phyloP scores from a whole-genome alignment of 1,140 invertebrate genomes.

The Leptinotarsa defecta region DNA sequence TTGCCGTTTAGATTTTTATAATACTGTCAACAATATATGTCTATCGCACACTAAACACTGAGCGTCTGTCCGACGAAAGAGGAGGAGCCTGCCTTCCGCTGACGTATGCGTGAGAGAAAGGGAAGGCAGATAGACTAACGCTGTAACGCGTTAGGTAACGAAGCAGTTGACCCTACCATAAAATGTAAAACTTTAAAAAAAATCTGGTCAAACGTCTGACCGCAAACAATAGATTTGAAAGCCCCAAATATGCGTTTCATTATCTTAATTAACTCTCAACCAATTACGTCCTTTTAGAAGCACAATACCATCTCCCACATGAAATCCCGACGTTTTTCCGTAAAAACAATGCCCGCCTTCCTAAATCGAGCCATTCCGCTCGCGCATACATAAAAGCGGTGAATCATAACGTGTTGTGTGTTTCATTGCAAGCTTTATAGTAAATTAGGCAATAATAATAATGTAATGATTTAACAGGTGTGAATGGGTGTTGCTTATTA shows the following conservation, averaged over 20 bases:
- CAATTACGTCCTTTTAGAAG: neutral
- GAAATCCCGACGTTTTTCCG: neutral
- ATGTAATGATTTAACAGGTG: slow-evolving; percentile 6
- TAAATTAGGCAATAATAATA: slow-evolving; percentile 4
- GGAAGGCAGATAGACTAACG: too few relatives aligned
- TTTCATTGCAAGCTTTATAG: slow-evolving; percentile 2
- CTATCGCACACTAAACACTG: too few relatives aligned
- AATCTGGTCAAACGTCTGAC: too few relatives aligned
- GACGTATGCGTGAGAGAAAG: too few relatives aligned
- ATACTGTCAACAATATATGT: too few relatives aligned
- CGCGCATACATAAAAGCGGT: neutral
- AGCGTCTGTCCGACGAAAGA: too few relatives aligned
- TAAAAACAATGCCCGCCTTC: neutral
- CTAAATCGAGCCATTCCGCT: neutral
- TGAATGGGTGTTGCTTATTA: slow-evolving; percentile 8
- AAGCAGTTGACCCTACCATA: too few relatives aligned
- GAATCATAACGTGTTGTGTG: neutral
- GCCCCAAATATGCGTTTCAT: neutral
- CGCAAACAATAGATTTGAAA: too few relatives aligned
- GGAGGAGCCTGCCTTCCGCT: too few relatives aligned
- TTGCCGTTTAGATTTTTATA: too few relatives aligned
- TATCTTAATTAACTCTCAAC: neutral
- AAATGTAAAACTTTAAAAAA: too few relatives aligned
- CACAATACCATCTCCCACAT: slow-evolving; percentile 3
- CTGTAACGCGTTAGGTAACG: too few relatives aligned